Conservation (phyloP, 2,113 vertebrate genomes). For the Daubentonia madagascariensis region DNA sequence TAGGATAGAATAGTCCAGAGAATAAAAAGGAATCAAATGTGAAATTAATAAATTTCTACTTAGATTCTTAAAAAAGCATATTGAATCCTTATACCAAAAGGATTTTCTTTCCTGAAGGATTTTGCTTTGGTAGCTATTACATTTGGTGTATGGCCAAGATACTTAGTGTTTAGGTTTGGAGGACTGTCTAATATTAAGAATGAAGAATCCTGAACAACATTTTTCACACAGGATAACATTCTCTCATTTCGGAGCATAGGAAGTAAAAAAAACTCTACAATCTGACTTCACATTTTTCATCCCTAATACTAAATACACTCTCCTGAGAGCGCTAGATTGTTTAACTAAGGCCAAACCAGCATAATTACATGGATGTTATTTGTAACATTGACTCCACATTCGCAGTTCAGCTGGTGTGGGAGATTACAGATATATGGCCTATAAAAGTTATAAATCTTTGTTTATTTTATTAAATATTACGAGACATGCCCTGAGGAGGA, state of each 20-base stretch:
- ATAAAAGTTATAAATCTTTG: slow-evolving; percentile 83
- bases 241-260: slow-evolving; percentile 60
- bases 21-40: background rate
- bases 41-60: slow-evolving; percentile 35
- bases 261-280: slow-evolving; percentile 31
- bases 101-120: slow-evolving; percentile 45
- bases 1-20: background rate
- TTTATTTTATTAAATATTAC: slow-evolving; percentile 87
- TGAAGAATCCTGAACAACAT: slow-evolving; percentile 28
- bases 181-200: slow-evolving; percentile 4
- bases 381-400: slow-evolving; percentile 76
- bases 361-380: slow-evolving; percentile 77
- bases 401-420: slow-evolving; percentile 72
- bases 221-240: slow-evolving; percentile 22
- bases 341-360: slow-evolving; percentile 71
- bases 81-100: background rate
- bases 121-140: slow-evolving; percentile 54
- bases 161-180: slow-evolving; percentile 35
- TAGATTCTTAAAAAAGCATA: background rate
- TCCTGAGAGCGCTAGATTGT: slow-evolving; percentile 48
- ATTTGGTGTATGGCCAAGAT: slow-evolving; percentile 47
- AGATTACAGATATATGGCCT: slow-evolving; percentile 70
- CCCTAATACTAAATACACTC: slow-evolving; percentile 62
- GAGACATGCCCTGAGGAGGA: slow-evolving; percentile 78
- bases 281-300: slow-evolving; percentile 60